Evolutionary conservation across 2,888 invertebrate genomes (phyloP).

Genomic region (Lydus trimaculatus): DNA sequence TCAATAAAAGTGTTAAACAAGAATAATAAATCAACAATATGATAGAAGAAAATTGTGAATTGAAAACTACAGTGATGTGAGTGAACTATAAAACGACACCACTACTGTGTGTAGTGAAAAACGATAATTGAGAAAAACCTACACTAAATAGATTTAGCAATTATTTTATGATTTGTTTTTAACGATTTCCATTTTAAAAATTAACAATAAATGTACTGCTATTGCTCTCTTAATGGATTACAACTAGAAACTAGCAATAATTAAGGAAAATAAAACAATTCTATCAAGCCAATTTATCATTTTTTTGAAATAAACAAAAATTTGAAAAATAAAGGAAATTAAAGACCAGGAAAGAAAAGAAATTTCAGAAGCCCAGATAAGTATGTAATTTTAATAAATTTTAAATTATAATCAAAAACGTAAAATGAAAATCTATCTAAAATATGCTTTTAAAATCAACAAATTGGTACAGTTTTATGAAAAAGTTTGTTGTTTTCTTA

Average conservation of each 20-base stretch:
- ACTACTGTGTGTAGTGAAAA: slow-evolving; percentile 49
- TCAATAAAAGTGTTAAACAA: slow-evolving; percentile 15
- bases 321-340: neutral
- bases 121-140: slow-evolving; percentile 36
- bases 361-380: slow-evolving; percentile 4
- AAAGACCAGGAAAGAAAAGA: neutral
- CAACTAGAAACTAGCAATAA: slow-evolving; percentile 20
- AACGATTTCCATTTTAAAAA: slow-evolving; percentile 24
- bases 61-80: slow-evolving; percentile 39
- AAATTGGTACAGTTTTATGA: neutral
- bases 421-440: neutral
- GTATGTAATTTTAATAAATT: neutral
- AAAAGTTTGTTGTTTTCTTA: too few species aligned
- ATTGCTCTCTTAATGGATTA: slow-evolving; percentile 38
- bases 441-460: neutral
- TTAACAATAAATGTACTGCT: slow-evolving; percentile 44
- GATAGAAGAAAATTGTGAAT: slow-evolving; percentile 14
- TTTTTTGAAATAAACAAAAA: slow-evolving; percentile 4
- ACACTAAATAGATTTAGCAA: neutral
- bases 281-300: too few species aligned
- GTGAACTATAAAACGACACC: slow-evolving; percentile 28
- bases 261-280: neutral
- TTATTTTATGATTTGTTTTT: too few species aligned
- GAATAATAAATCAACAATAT: slow-evolving; percentile 10
- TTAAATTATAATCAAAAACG: too few species aligned